Evolutionary conservation across 2,888 invertebrate genomes (phyloP).

Genomic region (Aleiodes alternator): DNA sequence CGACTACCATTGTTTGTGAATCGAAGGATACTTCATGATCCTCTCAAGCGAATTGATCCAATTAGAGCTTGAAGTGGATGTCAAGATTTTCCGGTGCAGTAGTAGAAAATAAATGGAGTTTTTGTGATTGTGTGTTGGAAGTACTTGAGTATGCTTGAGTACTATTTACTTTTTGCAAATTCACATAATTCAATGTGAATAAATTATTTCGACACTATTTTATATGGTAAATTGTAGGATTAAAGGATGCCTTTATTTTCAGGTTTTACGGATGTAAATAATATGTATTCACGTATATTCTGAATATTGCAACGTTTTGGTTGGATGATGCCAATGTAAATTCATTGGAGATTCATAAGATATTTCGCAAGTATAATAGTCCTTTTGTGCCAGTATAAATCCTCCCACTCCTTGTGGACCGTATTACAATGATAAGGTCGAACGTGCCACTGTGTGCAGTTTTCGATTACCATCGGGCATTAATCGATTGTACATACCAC

Average conservation of each 20-base stretch:
- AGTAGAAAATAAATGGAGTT: background rate
- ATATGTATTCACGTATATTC: background rate
- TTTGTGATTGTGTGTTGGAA: too few relatives aligned
- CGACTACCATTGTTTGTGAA: constrained; percentile 54
- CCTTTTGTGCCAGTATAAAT: background rate
- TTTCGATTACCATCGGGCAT: constrained; percentile 52
- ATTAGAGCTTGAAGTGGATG: constrained; percentile 33
- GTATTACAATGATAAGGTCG: constrained; percentile 35
- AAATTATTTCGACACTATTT: constrained; percentile 18
- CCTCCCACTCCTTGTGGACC: constrained; percentile 4
- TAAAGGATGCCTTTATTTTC: constrained; percentile 1
- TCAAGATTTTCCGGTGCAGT: constrained; percentile 30
- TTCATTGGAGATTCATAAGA: constrained; percentile 22
- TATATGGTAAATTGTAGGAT: constrained; percentile 2
- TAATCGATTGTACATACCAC: constrained; percentile 51
- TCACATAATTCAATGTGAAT: background rate
- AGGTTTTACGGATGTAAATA: background rate
- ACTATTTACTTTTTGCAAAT: background rate
- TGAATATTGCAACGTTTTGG: constrained; percentile 8
- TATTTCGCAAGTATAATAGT: constrained; percentile 2
- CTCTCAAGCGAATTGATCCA: constrained; percentile 39
- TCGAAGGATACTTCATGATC: constrained; percentile 44
- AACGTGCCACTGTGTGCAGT: constrained; percentile 34
- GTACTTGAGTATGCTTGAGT: background rate
- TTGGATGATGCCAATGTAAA: constrained; percentile 15